Base-by-base conservation (phyloP, 2,888 invertebrate species). In the Heliothis peltigera region DNA sequence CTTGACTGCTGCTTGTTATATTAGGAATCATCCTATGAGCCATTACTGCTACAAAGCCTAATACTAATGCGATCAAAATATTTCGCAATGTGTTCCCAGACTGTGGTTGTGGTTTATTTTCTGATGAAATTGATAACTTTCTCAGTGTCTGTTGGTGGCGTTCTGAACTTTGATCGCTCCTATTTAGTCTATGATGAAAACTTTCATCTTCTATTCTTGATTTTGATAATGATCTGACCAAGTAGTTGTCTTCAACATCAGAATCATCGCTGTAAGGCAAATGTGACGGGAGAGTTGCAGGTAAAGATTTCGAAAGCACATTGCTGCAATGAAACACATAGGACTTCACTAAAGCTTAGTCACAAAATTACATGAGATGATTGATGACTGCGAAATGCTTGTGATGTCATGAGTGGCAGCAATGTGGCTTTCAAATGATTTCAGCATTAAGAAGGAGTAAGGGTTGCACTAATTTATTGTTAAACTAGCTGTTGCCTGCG, bases 241-340 rank as follows among this genome's bases (percentile, higher is more conserved):
- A 70, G 25, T 48, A 52, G 58, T 72, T 63, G 28, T 62, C 62
- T 69, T 83, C 81, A 59, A 52, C 72, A 53, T 76, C 73, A 51
- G 75, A 76, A 42, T 87, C 84, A 76, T 88, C 85, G 78, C 94
- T 94, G 92, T 62, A 93, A 94, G 82, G 61, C 70, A 83, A 89
- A 88, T 84, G 78, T 78, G 86, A 84, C 73, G 88, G 85, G 69
- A 92, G 86, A 72, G 77, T 84, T 84, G 91, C 85, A 73, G 93
- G 92, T 84, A 90, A 89, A 71, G 93, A 94, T 84, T 91, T 90
- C 63, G 92, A 91, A 79, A 91, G 86, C 51, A 84, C 70, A 83
- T 84, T 75, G 84, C 93, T 94, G 93, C 77, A 93, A 92, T 78
- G 75, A 89, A 90, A 91, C 80, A 88, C 51, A 89, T 81, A 91